Base-by-base conservation (phyloP, 35 echinoderm and acorn worm species). In the Ophioderma brevispina region DNA sequence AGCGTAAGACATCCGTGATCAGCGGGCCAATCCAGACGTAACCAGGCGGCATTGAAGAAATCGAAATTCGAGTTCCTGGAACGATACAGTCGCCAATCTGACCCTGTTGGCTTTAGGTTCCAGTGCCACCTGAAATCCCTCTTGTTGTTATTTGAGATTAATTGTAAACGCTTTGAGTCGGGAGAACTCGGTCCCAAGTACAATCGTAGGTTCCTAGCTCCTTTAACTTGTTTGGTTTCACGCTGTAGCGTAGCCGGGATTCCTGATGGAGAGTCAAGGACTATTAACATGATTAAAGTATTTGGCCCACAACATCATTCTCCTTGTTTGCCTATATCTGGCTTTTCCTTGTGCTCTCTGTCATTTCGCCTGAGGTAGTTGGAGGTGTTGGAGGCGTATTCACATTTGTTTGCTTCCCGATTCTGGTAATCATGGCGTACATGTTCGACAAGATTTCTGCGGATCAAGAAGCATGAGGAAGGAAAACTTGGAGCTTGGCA, bases 71-170 rank as follows among this genome's bases (percentile, higher is more conserved):
- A 33, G 85, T 99, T n/a, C n/a, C 21, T 99, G 97, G 97, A 99
- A 99, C 75, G 94, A 95, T 33, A 99, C 97, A 0, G 97, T 99
- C 0, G 97, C 97, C 37, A 99, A 99, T 79, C 91, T 99, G 0
- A 99, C 97, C n/a, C 88, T 99, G 18, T 95, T 99, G 94, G 97
- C 97, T 0, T 64, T 99, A 64, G 97, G 93, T 1, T 95, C 97
- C 46, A 93, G 90, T 37, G 93, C 93, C 39, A 93, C 97, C 0
- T 93, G 95, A 76, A 99, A 95, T n/a, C n/a, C 46, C 84, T 99
- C 0, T 90, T 99, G 39, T 95, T 90, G 10, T 52, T 99, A 35
- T 93, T 99, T 79, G 97, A 99, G 37, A 95, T 99, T 18, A 40
- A 84, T 40, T 91, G 93, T 14, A 99, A 93, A 43, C 43, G 83